Base-by-base conservation (phyloP, 1,140 invertebrate genomes). In the Drosophila busckii region DNA sequence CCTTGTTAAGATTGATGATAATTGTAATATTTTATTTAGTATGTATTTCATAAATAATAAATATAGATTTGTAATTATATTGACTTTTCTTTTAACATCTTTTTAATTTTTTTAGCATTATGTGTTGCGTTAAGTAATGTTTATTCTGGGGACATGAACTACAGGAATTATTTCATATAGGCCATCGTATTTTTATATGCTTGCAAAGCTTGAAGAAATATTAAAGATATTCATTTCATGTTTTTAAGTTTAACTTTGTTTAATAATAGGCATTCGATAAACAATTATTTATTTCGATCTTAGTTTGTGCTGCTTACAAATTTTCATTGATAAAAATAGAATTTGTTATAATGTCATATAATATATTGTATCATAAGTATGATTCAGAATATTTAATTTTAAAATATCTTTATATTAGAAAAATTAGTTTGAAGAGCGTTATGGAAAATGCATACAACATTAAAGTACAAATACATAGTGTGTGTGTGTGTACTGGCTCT, bases 21-120 rank as follows among this genome's bases (percentile, higher is more conserved):
- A 38, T 46, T 65, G 29, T 42, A 48, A 55, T 65, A 44, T 58
- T 75, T 70, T 70, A 70, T 68, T 70, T 60, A 46, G 46, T 71
- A 66, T 61, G 35, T 49, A 67, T 53, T 63, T 54, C 34, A 55
- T 63, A 71, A 80, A 78, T 76, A 44, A 71, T 80, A 80, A 63
- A 67, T 59, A 52, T 63, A 53, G 41, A 70, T 48, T 76, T 54
- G 49, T 63, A 38, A 58, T 34, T 65, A 63, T 58, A 59, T 52
- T 65, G 31, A 54, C 23, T 53, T 44, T 38, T 53, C 26, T 34
- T 64, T 54, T 56, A 50, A 38, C 45, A 65, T 26, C 56, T 10
- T 29, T 50, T 60, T 34, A 49, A 54, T 49, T 63, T 50, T 29
- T 65, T 63, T 45, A 52, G n/a, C n/a, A 60, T 29, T 52, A 53